These are phyloP conservation scores for Euzophera pinguis DNA, from an alignment of 2,888 invertebrate species.

Conservation along the genomic window DNA sequence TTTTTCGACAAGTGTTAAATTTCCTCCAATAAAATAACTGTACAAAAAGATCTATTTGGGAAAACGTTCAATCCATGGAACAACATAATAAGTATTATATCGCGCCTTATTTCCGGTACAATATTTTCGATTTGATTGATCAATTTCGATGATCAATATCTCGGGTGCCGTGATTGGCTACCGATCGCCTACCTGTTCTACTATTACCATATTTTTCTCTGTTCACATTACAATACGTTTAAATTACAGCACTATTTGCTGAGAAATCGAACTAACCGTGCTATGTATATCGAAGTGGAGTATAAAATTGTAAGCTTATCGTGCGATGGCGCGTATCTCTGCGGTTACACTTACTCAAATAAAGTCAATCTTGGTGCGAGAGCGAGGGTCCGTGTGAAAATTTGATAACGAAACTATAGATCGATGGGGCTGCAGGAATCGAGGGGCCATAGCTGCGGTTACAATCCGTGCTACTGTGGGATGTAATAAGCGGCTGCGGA, in stretches of 20 bases:
- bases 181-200: constrained; percentile 50
- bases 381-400: constrained; percentile 73
- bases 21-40: constrained; percentile 4
- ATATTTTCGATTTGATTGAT: constrained; percentile 75
- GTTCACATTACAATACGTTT: constrained; percentile 56
- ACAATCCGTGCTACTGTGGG: constrained; percentile 73
- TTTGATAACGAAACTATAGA: constrained; percentile 78
- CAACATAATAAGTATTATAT: constrained; percentile 55
- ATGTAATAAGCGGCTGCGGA: constrained; percentile 68
- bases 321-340: constrained; percentile 46
- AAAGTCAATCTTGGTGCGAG: constrained; percentile 73
- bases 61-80: constrained; percentile 60
- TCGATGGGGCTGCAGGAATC: constrained; percentile 72
- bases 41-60: constrained; percentile 31
- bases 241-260: constrained; percentile 34
- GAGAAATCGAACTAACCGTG: constrained; percentile 38
- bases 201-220: constrained; percentile 46
- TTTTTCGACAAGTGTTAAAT: constrained; percentile 1
- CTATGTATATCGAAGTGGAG: constrained; percentile 49
- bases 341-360: constrained; percentile 77
- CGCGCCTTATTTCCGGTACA: constrained; percentile 75
- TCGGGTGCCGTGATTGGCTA: constrained; percentile 73
- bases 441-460: constrained; percentile 70
- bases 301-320: constrained; percentile 36
- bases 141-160: constrained; percentile 77